These are phyloP conservation scores for Hypolimnas misippus DNA, from an alignment of 2,888 invertebrate species.

Conservation along the genomic window DNA sequence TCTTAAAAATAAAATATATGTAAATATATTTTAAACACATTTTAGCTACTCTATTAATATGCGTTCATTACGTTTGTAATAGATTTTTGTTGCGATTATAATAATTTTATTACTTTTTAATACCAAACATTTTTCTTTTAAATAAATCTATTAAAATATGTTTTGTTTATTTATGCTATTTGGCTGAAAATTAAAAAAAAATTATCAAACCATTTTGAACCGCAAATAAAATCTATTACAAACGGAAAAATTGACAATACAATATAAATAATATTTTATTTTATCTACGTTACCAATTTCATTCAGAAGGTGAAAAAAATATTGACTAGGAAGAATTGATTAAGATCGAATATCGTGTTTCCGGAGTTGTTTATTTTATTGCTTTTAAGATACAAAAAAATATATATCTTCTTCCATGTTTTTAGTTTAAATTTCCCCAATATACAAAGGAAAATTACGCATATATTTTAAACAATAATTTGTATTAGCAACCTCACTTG, in stretches of 20 bases:
- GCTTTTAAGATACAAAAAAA: neutral
- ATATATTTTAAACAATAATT: neutral
- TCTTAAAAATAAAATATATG: neutral
- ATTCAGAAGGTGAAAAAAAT: slow-evolving; percentile 10
- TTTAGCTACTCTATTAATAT: neutral
- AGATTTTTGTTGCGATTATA: too few relatives aligned
- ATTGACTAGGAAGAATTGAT: slow-evolving; percentile 24
- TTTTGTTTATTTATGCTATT: too few relatives aligned
- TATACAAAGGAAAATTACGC: too few relatives aligned
- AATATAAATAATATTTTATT: slow-evolving; percentile 12
- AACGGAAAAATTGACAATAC: slow-evolving; percentile 15
- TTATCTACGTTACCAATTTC: neutral
- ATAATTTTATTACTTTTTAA: too few relatives aligned
- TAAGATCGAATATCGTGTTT: neutral
- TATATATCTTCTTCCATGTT: neutral
- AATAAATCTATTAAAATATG: too few relatives aligned
- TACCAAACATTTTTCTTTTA: neutral
- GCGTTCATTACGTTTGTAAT: neutral
- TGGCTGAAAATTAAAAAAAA: too few relatives aligned
- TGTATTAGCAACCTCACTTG: slow-evolving; percentile 1
- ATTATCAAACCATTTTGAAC: neutral
- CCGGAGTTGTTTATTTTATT: neutral
- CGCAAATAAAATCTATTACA: slow-evolving; percentile 1
- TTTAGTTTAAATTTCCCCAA: neutral
- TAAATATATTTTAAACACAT: neutral